These are phyloP conservation scores for Toxostoma redivivum DNA, from an alignment of 2,113 vertebrate genomes.

Conservation along the genomic window DNA sequence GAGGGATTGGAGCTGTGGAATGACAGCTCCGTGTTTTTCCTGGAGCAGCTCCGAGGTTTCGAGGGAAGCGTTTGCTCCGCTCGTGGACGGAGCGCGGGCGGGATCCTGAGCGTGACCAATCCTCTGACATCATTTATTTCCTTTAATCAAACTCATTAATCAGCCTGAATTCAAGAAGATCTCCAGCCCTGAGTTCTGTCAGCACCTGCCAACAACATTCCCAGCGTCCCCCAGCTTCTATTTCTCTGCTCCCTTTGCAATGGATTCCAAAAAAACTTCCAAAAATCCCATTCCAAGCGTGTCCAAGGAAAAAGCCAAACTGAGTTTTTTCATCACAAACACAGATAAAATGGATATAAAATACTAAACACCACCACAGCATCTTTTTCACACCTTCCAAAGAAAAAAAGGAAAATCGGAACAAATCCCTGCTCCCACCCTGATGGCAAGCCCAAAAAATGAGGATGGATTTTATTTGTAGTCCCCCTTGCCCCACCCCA, in stretches of 20 bases:
- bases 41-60: neutral
- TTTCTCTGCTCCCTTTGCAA: neutral
- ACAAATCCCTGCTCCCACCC: neutral
- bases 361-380: fast-evolving
- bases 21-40: neutral
- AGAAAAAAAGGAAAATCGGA: fast-evolving
- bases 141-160: conserved; percentile 20
- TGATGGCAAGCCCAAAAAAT: fast-evolving
- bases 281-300: fast-evolving
- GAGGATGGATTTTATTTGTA: neutral
- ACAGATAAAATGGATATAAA: fast-evolving
- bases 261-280: neutral
- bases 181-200: neutral
- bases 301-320: neutral
- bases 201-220: neutral
- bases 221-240: neutral
- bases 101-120: conserved; percentile 29
- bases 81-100: conserved; percentile 20
- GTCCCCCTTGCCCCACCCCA: neutral
- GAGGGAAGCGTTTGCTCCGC: neutral
- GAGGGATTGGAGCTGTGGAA: neutral
- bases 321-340: neutral
- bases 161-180: neutral
- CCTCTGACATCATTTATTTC: conserved; percentile 41
- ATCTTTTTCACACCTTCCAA: neutral